Evolutionary conservation across 2,113 vertebrate genomes (phyloP), one percentile per base, ranked within the genome.

Genomic region (Aphelocoma coerulescens): DNA sequence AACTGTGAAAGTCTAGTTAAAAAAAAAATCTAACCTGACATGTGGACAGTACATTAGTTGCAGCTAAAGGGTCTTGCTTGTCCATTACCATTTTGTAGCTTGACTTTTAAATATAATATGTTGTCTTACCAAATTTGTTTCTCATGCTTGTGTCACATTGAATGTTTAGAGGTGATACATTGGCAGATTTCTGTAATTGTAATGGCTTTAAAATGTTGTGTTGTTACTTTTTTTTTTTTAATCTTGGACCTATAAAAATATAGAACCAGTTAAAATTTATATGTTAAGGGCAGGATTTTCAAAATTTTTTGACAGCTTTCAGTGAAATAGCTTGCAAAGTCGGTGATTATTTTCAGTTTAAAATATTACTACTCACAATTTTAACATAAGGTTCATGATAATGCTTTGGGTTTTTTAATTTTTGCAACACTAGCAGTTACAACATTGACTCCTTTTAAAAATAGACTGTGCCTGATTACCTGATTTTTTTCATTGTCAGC

Each of bases 51-150:
- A 86, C 33, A 10, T 67, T 91, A 81, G 27, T 11, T 62, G 44
- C 90, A 94, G 39, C 80, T 94, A 65, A 93, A 95, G 69, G 79
- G 55, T 44, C 39, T 91, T 86, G 13, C 24, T 94, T 97, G 43
- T 88, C 87, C 72, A 27, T 81, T 81, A 55, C 54, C 20, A 92
- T 96, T 96, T 94, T 88, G 55, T 80, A 71, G 11, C 27, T 65
- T 96, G 79, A 30, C 78, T 95, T 93, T 95, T 93, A 74, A 88
- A 93, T 54, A 78, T 20, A 37, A 19, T 22, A 1, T 69, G 55
- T 89, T 69, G 71, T 88, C 92, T 84, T 63, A 65, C 9, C 24
- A 86, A 39, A 94, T 96, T 92, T 80, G 68, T 96, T 91, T 92
- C 33, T 41, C 7, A 46, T 67, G 16, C 24, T 93, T 87, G n/a